phyloP scores from a whole-genome alignment of 2,888 invertebrate genomes.

The Hesperia comma region DNA sequence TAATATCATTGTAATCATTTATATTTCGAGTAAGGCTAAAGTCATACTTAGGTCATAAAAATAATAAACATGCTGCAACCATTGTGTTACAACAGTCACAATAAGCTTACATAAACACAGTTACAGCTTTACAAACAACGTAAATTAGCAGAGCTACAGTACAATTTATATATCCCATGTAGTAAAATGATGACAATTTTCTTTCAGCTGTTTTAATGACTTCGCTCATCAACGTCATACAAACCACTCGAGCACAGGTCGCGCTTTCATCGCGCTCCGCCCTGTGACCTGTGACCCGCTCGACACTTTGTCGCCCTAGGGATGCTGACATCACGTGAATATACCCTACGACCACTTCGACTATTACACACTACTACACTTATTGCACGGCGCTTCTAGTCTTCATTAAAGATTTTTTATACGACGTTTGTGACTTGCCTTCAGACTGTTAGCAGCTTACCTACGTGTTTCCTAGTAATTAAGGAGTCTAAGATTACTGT shows the following conservation, averaged over 20 bases:
- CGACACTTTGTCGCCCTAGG: conserved; percentile 66
- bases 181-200: conserved; percentile 27
- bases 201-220: conserved; percentile 39
- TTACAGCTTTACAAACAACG: too few relatives aligned
- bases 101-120: too few relatives aligned
- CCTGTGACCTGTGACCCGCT: conserved; percentile 81
- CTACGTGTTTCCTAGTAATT: too few relatives aligned
- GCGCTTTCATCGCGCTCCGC: conserved; percentile 77
- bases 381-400: conserved; percentile 6
- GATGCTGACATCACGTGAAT: background rate
- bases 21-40: too few relatives aligned
- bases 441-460: too few relatives aligned
- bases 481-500: too few relatives aligned
- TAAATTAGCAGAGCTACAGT: background rate
- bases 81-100: too few relatives aligned
- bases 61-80: too few relatives aligned
- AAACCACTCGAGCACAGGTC: conserved; percentile 75
- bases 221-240: conserved; percentile 57
- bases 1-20: too few relatives aligned
- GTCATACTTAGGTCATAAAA: too few relatives aligned
- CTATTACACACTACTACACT: conserved; percentile 7
- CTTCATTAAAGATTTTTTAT: background rate
- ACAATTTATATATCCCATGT: conserved; percentile 2
- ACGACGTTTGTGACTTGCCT: background rate
- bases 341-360: conserved; percentile 9